Conservation (phyloP, 2,113 vertebrate genomes). For the Coracopsis vasa region DNA sequence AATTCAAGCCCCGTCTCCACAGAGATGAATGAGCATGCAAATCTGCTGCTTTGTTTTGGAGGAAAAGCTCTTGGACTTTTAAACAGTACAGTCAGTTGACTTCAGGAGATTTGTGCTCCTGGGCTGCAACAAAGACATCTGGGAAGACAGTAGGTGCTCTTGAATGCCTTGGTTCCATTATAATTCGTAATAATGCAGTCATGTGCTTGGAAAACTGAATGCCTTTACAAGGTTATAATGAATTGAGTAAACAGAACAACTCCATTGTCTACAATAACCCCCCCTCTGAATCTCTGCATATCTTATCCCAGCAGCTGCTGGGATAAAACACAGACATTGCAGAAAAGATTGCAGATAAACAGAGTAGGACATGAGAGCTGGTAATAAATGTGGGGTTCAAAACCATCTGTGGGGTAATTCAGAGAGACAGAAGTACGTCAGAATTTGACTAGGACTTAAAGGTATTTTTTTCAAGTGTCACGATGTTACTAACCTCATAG, state of each 20-base stretch:
- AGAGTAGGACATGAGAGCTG: not conserved
- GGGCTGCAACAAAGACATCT: not conserved
- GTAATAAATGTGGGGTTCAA: not conserved
- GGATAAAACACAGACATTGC: not conserved
- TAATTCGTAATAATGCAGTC: not conserved
- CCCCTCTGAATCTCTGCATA: not conserved
- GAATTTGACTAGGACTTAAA: not conserved
- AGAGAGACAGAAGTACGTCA: not conserved
- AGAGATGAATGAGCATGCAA: conserved; percentile 62
- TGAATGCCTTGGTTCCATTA: not conserved
- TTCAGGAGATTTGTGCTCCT: not conserved
- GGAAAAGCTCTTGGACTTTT: conserved; percentile 48
- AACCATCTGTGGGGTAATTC: not conserved
- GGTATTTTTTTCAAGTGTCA: not conserved
- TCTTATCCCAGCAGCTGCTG: not conserved
- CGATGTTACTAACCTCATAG: not conserved
- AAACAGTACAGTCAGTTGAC: not conserved
- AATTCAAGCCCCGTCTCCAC: not conserved
- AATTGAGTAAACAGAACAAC: not conserved
- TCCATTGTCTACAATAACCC: not conserved
- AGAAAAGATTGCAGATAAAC: not conserved
- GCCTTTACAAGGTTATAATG: not conserved
- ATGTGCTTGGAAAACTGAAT: not conserved
- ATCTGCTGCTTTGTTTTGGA: conserved; percentile 39
- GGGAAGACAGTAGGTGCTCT: not conserved